Conservation (phyloP, 2,888 invertebrate genomes). For the Cheilosia vulpina region DNA sequence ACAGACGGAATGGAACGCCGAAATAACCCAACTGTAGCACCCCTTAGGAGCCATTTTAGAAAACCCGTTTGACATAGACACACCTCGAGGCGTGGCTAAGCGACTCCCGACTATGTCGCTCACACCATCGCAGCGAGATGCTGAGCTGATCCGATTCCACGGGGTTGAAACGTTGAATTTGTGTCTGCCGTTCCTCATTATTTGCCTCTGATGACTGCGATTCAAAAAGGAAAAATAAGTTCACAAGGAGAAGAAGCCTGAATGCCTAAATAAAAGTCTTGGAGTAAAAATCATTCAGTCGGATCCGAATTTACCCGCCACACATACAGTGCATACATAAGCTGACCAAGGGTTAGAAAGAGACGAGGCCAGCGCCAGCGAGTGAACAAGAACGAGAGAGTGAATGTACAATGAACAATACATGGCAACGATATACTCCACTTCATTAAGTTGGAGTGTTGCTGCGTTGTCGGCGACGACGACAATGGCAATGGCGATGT, state of each 20-base stretch:
- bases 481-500: conserved; percentile 52
- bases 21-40: conserved; percentile 36
- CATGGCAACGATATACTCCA: conserved; percentile 71
- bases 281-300: conserved; percentile 73
- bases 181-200: conserved; percentile 48
- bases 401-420: conserved; percentile 60
- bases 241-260: conserved; percentile 34
- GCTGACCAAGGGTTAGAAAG: conserved; percentile 58
- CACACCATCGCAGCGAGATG: conserved; percentile 40
- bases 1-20: conserved; percentile 42
- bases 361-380: background rate
- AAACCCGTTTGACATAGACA: conserved; percentile 64
- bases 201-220: conserved; percentile 41
- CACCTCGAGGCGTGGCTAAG: conserved; percentile 71
- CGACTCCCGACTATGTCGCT: conserved; percentile 12
- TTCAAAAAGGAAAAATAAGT: conserved; percentile 16
- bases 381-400: conserved; percentile 8
- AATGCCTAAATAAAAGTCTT: conserved; percentile 72
- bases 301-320: conserved; percentile 62
- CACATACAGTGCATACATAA: conserved; percentile 52
- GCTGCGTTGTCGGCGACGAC: conserved; percentile 38
- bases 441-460: conserved; percentile 74
- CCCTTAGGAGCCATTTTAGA: conserved; percentile 69
- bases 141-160: conserved; percentile 45
- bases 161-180: conserved; percentile 56